Evolutionary conservation across 2,888 invertebrate species (phyloP).

Genomic region (Tachina grossa): DNA sequence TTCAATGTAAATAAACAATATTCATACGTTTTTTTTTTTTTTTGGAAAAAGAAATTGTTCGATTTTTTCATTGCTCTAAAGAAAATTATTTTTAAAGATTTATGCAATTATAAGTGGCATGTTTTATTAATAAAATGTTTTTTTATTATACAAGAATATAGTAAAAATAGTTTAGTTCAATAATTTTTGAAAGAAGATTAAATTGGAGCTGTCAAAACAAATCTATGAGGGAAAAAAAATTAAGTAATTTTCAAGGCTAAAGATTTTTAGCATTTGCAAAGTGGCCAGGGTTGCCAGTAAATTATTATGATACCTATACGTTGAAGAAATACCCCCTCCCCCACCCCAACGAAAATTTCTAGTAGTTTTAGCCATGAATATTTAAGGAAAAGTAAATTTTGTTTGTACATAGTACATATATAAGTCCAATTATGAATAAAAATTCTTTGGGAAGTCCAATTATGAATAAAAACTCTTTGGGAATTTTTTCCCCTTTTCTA

Average conservation of each 20-base stretch:
- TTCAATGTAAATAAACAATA: slow-evolving; percentile 11
- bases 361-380: too few species aligned
- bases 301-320: too few species aligned
- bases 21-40: neutral
- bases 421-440: too few species aligned
- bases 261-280: too few species aligned
- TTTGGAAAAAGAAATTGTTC: neutral
- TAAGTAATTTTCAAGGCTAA: neutral
- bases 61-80: neutral
- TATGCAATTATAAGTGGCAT: neutral
- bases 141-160: neutral
- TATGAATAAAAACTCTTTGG: too few species aligned
- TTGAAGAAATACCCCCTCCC: too few species aligned
- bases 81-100: neutral
- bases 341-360: too few species aligned
- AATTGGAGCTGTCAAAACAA: neutral
- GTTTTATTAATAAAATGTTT: slow-evolving; percentile 18
- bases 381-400: too few species aligned
- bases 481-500: too few species aligned
- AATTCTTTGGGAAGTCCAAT: too few species aligned
- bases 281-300: too few species aligned
- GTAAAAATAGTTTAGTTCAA: neutral
- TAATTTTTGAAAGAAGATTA: neutral
- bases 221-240: neutral
- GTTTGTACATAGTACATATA: too few species aligned